Evolutionary conservation across 2,113 vertebrate species (phyloP), one percentile per base, ranked within the genome.

Genomic region (Eurypyga helias): DNA sequence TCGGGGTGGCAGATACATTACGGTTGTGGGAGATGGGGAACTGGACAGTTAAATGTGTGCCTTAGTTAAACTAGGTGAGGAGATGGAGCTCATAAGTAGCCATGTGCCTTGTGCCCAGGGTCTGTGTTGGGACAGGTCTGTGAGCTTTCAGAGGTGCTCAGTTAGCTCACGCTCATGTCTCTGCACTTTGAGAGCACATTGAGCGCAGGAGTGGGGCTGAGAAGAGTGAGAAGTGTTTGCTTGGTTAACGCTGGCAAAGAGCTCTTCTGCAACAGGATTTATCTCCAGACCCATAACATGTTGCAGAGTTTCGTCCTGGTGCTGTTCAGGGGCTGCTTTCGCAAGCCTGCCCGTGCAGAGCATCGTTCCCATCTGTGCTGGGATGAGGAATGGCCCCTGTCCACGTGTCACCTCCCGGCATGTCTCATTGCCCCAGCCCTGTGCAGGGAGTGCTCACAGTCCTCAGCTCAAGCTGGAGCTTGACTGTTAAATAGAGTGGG

Each of bases 291-390:
- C 43, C 31, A 1, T 1, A 15, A 25, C 2, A 31, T 2, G 2
- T 34, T 48, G 41, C 49, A 49, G 43, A 55, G 38, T 23, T 16
- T 45, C 8, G 2, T 13, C 54, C 46, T 9, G 38, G n/a, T 6
- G 10, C 38, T 31, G 10, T 5, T 38, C 10, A 7, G 29, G 31
- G 14, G 33, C 43, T 58, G 46, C 36, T 45, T 43, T 18, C 15
- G 10, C 43, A 31, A 18, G 12, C 11, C 52, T 29, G 23, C 21
- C 25, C 0, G 0, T 41, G 28, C 1, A 2, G 25, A 34, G n/a
- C 38, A 7, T 51, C 4, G 0, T 16, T 25, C 23, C 25, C 1
- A 0, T 10, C 26, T 1, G 2, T 66, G n/a, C 70, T 36, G 0
- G 0, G 14, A 1, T 28, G 52, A 26, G 43, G 26, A 46, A 14